Evolutionary conservation across 2,797 vertebrate genomes (phyloP), one percentile per base, ranked within the genome.

Genomic region (Etheostoma nigrum): DNA sequence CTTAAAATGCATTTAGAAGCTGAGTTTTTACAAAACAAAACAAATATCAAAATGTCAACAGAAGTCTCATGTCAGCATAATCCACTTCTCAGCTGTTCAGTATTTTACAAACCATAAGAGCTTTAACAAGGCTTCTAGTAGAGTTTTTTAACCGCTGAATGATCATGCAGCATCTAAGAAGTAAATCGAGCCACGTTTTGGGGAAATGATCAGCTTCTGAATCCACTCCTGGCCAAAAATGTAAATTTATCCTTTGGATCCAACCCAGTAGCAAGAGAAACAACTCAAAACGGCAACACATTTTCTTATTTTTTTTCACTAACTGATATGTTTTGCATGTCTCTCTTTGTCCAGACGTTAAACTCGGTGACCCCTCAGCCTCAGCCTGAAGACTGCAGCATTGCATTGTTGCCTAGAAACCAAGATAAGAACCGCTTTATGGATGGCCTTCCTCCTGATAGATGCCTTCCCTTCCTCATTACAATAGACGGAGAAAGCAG

Each of bases 391-490:
- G 98, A 99, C 92, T 99, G 98, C 96, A 99, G 98, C 94, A 99
- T 99, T 23, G 98, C 98, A 1, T 95, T 99, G 91, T 94, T 99
- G 94, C 98, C 98, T 93, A 96, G 98, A 92, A 99, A 99, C 94
- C 98, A 99, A 6, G 98, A 99, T 90, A 99, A 99, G 95, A 99
- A 99, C 90, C 98, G 98, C 83, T 99, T 99, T 90, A 98, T 99
- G 97, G 98, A 99, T 90, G 97, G 97, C 94, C 96, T 99, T 84
- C 98, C 98, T 82, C 98, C 98, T 69, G 98, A 99, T 91, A 96
- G 98, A 95, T 99, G 98, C 94, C 96, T 99, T 86, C 98, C 98
- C 87, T 99, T 99, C 95, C 96, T 99, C 95, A 99, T 99, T 88
- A 99, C 98, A 81, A 97, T 99, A 89, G 98, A 99, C 52, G 98